Percentiles rank a stretch among this genome's conserved stretches.
Evolutionary conservation across 2,113 vertebrate species (phyloP).

Genomic region (Oceanodroma tethys): DNA sequence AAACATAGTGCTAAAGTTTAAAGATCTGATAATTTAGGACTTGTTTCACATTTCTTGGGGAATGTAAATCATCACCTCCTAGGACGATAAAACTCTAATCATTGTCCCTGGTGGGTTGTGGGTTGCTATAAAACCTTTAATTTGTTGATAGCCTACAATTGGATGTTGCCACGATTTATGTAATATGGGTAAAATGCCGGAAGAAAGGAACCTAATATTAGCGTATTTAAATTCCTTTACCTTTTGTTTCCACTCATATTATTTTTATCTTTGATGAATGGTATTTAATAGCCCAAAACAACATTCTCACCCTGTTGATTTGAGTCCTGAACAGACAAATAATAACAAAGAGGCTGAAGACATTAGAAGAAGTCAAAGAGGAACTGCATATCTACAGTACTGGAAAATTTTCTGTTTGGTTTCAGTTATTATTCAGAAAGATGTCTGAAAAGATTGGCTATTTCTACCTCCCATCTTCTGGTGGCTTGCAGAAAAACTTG

Average conservation of each 20-base stretch:
- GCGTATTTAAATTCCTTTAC: background rate
- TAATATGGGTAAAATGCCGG: background rate
- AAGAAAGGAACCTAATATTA: background rate
- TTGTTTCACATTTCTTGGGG: background rate
- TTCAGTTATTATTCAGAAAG: background rate
- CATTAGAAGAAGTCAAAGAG: background rate
- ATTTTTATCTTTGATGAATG: background rate
- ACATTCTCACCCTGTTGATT: background rate
- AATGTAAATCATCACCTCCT: background rate
- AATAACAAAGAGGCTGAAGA: background rate
- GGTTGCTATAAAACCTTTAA: background rate
- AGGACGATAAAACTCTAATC: background rate
- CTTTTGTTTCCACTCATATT: background rate
- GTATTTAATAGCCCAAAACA: background rate
- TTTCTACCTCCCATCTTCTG: background rate
- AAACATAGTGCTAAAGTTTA: background rate
- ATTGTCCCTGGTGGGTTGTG: background rate
- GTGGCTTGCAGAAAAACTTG: background rate
- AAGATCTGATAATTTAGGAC: background rate
- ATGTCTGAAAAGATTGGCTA: background rate
- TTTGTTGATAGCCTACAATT: background rate
- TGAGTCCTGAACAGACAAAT: background rate
- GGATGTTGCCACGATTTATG: background rate
- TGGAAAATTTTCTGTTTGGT: background rate
- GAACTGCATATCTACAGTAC: background rate